Base-by-base conservation (phyloP, 2,113 vertebrate species). In the Neolamprologus sp. region DNA sequence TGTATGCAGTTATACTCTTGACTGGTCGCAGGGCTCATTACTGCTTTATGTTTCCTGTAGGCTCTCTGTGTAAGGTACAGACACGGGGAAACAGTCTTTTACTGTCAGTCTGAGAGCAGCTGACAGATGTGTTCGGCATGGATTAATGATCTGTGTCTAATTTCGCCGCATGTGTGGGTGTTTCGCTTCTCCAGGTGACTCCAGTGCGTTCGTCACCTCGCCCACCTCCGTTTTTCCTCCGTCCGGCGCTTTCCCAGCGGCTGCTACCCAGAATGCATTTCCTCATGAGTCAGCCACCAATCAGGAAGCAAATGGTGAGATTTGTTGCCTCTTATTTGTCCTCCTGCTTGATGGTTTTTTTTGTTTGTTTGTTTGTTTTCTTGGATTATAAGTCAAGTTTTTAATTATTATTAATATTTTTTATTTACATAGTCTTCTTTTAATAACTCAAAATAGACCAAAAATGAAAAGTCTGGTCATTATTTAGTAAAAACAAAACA, bases 231-330 rank as follows among this genome's bases (percentile, higher is more conserved):
- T 95, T 17, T 96, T 96, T 49, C 95, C 95, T 37, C 95, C 95
- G 16, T 94, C 96, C 3, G 65, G 89, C 79, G 89, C 95, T 83
- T 96, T 97, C 82, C 94, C 93, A 5, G 89, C 87, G 7, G 79
- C 95, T 10, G 26, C 83, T 51, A 80, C 94, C 90, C 96, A 96
- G 86, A 95, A 94, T 89, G 95, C 95, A 87, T 96, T 96, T 93
- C 90, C 93, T 49, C 95, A 93, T 4, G 96, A 96, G 71, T 91
- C 91, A 16, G 63, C 92, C 54, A 83, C 51, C 90, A 96, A 91
- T 90, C 96, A 96, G 88, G 96, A 96, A 89, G 82, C 95, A 13
- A 96, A 97, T 2, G 96, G 96, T 96, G 89, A 91, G n/a, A 4
- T 7, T 63, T 9, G 12, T 21, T 54, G 35, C 8, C 2, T 3